Evolutionary conservation across 53 echinoderm and acorn worm genomes (phyloP), one percentile per base, ranked within the genome.

Genomic region (Mesocentrotus franciscanus): DNA sequence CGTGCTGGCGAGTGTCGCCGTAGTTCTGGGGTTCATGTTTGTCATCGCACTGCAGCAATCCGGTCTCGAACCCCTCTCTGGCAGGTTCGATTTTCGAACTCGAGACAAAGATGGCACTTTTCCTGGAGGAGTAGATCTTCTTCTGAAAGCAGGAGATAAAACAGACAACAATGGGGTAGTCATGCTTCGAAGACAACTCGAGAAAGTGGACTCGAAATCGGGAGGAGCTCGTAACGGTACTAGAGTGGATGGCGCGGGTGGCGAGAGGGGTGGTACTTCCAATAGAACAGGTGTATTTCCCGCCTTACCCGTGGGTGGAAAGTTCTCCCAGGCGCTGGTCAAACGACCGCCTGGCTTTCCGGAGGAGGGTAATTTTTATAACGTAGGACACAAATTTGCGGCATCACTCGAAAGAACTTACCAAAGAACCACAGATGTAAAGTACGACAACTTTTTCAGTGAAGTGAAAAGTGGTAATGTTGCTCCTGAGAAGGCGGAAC

Each of bases 191-290:
- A 93, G 93, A 57, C 93, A 93, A 24, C 78, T 93, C 74, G 93
- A 93, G 93, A 93, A 93, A 93, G 93, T 93, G 93, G 93, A 93
- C 93, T 93, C 93, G 74, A 93, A 93, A 56, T 93, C 93, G 4
- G 93, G 93, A 9, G 93, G 93, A 58, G 93, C 76, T 18, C 55
- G 58, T 20, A 75, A 78, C 35, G 78, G 78, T 78, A 78, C 93
- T 93, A 75, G 78, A 93, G 18, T 56, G 57, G 74, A 93, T 7
- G 93, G 75, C 24, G 74, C 93, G 2, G 93, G 93, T 27, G 93
- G 93, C 26, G 92, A 70, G 61, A 60, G n/a, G 60, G 92, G 92
- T 26, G 92, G 70, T 42, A 18, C 56, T 30, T 72, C 93, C 24
- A 93, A 72, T 16, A 56, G 93, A 22, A 93, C 74, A 61, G 74